Evolutionary conservation across 2,113 vertebrate genomes (phyloP).

Genomic region (Alosa alosa): DNA sequence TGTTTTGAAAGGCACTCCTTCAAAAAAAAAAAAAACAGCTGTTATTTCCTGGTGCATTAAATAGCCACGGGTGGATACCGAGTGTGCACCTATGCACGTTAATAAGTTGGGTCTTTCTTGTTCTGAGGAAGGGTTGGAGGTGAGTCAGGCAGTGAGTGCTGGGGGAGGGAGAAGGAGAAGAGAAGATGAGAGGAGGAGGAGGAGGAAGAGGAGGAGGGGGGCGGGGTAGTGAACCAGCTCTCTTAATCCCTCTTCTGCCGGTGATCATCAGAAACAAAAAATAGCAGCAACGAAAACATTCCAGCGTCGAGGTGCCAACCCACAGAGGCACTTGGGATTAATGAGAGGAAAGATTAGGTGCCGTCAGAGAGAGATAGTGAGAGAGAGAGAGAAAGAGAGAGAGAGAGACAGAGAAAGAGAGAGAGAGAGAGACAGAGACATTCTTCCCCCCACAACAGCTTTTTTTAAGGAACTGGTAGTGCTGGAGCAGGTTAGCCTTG

Average conservation of each 20-base stretch:
- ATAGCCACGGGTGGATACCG: conserved; percentile 44
- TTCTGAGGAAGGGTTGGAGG: conserved; percentile 13
- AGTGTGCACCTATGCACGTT: conserved; percentile 54
- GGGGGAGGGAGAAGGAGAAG: neutral
- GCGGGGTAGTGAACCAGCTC: neutral
- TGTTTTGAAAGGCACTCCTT: conserved; percentile 59
- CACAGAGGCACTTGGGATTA: conserved; percentile 70
- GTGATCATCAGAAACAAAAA: conserved; percentile 64
- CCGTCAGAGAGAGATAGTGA: conserved; percentile 63
- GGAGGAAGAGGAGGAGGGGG: conserved; percentile 30
- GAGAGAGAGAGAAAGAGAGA: conserved; percentile 29
- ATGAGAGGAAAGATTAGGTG: conserved; percentile 76
- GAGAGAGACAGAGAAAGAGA: conserved; percentile 41
- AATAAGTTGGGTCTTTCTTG: conserved; percentile 53
- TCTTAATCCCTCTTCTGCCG: conserved; percentile 55
- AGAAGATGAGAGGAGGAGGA: neutral
- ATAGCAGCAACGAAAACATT: conserved; percentile 68
- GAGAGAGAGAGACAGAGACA: conserved; percentile 39
- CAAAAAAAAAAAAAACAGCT: conserved; percentile 49
- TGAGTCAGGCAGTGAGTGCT: neutral
- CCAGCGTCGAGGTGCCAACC: conserved; percentile 69
- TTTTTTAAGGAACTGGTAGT: conserved; percentile 66
- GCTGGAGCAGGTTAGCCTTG: conserved; percentile 81
- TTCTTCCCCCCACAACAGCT: conserved; percentile 71
- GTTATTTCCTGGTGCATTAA: conserved; percentile 43